Evolutionary conservation across 2,888 invertebrate genomes (phyloP), one percentile per base, ranked within the genome.

Genomic region (Flabesymbios commensalis): DNA sequence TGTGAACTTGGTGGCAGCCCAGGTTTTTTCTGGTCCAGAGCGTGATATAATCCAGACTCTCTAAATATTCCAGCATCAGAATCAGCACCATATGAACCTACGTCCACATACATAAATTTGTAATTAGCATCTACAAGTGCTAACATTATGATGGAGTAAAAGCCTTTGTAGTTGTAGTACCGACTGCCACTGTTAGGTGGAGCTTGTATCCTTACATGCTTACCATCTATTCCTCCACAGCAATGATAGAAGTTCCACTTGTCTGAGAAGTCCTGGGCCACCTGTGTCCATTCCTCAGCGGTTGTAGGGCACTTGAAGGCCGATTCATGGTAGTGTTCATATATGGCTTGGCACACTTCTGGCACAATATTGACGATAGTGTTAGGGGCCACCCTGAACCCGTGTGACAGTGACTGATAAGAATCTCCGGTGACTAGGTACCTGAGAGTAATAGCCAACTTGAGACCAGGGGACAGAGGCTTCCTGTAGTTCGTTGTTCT

Each of bases 31-130:
- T n/a, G n/a, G n/a, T n/a, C n/a, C n/a, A n/a, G n/a, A n/a, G n/a
- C n/a, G n/a, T n/a, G n/a, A n/a, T n/a, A n/a, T n/a, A 68, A 42
- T 22, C 17, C 29, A 1, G 57, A 57, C 29, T 59, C 49, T 10
- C 36, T 32, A 22, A 61, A 70, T 5, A 69, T 62, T 24, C 64
- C 65, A 32, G 51, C 59, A 61, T 70, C 69, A 33, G 55, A 39
- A 17, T 32, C 57, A 29, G 64, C 31, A 3, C 69, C 69, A 29
- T 49, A 31, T 19, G 49, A 31, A 17, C 69, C 69, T n/a, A 69
- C 55, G 33, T 66, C 57, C 4, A 70, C 63, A 47, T 48, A 57
- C 10, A 39, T 33, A 47, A 56, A 61, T 29, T 31, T 48, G 39
- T 59, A 54, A 22, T 61, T 48, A 5, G 59, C 59, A 28, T 63